Base-by-base conservation (phyloP, 1,140 invertebrate species). In the Orius insidiosus region DNA sequence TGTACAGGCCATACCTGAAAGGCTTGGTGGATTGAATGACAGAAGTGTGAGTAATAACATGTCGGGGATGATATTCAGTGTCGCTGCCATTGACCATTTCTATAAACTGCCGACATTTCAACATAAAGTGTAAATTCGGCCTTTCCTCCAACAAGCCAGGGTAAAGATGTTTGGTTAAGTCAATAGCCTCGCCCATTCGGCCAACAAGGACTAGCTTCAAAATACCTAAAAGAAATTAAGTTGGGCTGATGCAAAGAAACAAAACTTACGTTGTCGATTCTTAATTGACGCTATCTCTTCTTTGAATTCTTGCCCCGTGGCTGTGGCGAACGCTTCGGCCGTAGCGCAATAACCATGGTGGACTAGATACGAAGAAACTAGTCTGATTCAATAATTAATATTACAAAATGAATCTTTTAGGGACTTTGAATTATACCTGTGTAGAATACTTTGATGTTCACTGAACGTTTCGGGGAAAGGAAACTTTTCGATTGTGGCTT, bases 281-380 rank as follows among this genome's bases (percentile, higher is more conserved):
- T 88, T 92, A 56, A 97, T 96, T 36, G 90, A 95, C 48, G 78
- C 72, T 49, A 95, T 71, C 62, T 96, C 90, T 70, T 97, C 94
- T 53, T 83, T 76, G 60, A 96, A 87, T 50, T 75, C 71, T 68
- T 93, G 86, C 48, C 80, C 80, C n/a, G 93, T 95, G 58, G 80
- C 80, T 59, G 78, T 76, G 54, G 86, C 82, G 67, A 97, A 97
- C n/a, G 88, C 81, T 69, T 96, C 89, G 47, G 93, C 92, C 52
- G 93, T 92, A 53, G 84, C 78, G 73, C 86, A 93, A 63, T 94
- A 97, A 36, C 93, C 93, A 66, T 96, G 89, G 68, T 97, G 93
- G 51, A 97, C 86, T 57, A 98, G 74, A 70, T 97, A 98, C 41
- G 90, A 84, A 47, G 87, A 92, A 44, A 97, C 89, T 78, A 97